phyloP scores from a whole-genome alignment of 1,140 invertebrate genomes.

The Lutraria rhynchaena region DNA sequence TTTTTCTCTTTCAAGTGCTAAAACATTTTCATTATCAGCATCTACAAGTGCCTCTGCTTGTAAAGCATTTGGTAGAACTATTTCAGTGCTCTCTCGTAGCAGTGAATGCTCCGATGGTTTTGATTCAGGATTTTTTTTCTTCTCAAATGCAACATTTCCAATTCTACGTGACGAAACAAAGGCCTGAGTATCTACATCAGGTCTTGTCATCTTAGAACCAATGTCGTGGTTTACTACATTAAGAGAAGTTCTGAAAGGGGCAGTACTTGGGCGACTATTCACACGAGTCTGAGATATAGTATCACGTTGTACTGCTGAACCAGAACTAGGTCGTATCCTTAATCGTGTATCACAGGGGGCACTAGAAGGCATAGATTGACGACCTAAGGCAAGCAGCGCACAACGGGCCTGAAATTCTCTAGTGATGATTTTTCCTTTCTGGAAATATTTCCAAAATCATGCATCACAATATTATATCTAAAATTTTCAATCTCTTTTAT shows the following conservation, averaged over 20 bases:
- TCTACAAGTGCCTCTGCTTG: constrained; percentile 23
- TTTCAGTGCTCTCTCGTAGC: constrained; percentile 41
- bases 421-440: constrained; percentile 10
- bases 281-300: constrained; percentile 1
- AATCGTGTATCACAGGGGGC: constrained; percentile 50
- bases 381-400: constrained; percentile 46
- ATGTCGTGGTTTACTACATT: neutral
- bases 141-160: neutral
- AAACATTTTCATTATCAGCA: neutral
- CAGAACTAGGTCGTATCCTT: constrained; percentile 27
- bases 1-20: neutral
- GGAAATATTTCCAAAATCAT: neutral
- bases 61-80: constrained; percentile 37
- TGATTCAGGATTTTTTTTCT: neutral
- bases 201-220: neutral
- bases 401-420: constrained; percentile 33
- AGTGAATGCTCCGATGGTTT: neutral
- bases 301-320: neutral
- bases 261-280: constrained; percentile 19
- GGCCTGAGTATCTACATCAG: constrained; percentile 8
- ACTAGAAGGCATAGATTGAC: constrained; percentile 30
- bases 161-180: neutral
- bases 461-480: neutral
- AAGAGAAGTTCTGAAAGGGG: constrained; percentile 18
- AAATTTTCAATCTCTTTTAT: too few species aligned